Evolutionary conservation across 2,888 invertebrate species (phyloP).

Genomic region (Agrilus mali): DNA sequence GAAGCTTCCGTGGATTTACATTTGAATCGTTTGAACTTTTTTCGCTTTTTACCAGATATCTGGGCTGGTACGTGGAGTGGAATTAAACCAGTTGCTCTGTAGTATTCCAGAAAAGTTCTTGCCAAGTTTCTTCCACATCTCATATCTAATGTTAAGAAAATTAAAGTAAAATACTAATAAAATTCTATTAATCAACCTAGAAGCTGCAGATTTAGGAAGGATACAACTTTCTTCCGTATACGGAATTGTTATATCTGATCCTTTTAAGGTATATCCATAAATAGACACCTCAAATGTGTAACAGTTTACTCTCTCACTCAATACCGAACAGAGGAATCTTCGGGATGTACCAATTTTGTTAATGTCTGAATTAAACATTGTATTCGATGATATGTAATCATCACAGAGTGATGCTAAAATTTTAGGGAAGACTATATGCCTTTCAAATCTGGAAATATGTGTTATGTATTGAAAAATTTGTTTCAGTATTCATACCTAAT

Average conservation of each 20-base stretch:
- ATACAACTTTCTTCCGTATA: conserved; percentile 96
- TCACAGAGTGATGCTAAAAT: conserved; percentile 76
- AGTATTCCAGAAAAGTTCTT: conserved; percentile 67
- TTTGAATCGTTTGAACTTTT: too few species aligned
- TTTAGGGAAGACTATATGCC: conserved; percentile 91
- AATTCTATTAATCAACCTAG: neutral
- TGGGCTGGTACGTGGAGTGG: conserved; percentile 36
- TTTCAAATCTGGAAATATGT: conserved; percentile 59
- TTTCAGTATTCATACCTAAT: conserved; percentile 12
- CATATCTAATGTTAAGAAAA: conserved; percentile 45
- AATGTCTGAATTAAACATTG: conserved; percentile 86
- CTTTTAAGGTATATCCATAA: conserved; percentile 69
- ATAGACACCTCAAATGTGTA: conserved; percentile 86
- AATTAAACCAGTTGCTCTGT: conserved; percentile 59
- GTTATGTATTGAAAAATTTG: neutral
- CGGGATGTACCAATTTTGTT: conserved; percentile 79
- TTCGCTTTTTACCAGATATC: conserved; percentile 24
- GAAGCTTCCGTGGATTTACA: conserved; percentile 7
- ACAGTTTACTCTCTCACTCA: conserved; percentile 71
- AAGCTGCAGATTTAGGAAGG: conserved; percentile 43
- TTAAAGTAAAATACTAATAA: conserved; percentile 1
- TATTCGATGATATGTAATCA: conserved; percentile 75
- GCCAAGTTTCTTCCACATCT: conserved; percentile 66
- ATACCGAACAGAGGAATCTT: conserved; percentile 60
- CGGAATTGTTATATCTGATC: conserved; percentile 58